Evolutionary conservation across 35 echinoderm and acorn worm species (phyloP).

Genomic region (Lytechinus pictus): DNA sequence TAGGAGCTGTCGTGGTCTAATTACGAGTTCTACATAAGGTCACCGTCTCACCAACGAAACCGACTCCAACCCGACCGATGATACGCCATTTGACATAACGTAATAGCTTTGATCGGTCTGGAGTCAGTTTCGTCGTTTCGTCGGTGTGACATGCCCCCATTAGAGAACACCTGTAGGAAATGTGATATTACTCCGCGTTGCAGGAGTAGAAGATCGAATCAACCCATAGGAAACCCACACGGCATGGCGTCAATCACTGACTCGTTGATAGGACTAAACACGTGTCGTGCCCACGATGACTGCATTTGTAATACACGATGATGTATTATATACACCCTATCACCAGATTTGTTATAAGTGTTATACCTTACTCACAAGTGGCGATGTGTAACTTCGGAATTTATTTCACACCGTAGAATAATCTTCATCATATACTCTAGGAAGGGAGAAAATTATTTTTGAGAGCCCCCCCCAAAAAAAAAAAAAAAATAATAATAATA

Average conservation of each 20-base stretch:
- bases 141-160: no score
- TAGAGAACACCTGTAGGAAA: not conserved
- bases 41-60: no score
- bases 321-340: not conserved
- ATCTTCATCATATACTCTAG: no score
- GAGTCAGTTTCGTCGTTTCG: no score
- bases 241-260: not conserved
- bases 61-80: not conserved
- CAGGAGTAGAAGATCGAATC: not conserved
- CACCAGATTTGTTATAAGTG: not conserved
- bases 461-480: no score
- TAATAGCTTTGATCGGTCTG: no score
- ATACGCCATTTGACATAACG: not conserved
- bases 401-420: no score
- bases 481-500: no score
- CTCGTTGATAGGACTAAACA: not conserved
- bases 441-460: no score
- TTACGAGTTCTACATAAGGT: not conserved
- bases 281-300: not conserved
- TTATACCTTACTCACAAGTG: not conserved
- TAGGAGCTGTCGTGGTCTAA: not conserved
- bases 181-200: not conserved
- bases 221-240: not conserved
- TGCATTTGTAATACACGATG: not conserved
- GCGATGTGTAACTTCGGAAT: not conserved